These are phyloP conservation scores for Gandaritis pyraliata DNA, from an alignment of 2,888 invertebrate genomes.

Conservation along the genomic window DNA sequence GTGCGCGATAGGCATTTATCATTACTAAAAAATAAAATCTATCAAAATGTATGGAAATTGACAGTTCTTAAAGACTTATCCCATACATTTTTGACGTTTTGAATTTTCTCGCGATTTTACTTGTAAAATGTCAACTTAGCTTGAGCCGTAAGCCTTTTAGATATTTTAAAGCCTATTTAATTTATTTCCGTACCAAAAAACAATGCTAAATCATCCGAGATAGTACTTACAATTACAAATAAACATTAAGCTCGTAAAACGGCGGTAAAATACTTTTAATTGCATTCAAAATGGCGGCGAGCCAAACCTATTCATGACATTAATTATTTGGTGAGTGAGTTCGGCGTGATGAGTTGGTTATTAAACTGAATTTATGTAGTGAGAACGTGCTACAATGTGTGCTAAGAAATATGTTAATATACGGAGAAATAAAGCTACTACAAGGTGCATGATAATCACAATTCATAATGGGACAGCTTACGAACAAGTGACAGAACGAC, in stretches of 20 bases:
- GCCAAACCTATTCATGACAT: conserved; percentile 47
- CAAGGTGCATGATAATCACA: no score
- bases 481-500: no score
- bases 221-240: conserved; percentile 27
- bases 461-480: no score
- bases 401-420: not conserved
- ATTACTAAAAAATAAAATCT: no score
- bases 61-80: no score
- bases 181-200: conserved; percentile 16
- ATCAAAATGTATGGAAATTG: no score
- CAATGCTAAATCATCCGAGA: not conserved
- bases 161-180: no score
- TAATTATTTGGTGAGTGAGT: conserved; percentile 51
- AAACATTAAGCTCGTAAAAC: conserved; percentile 37
- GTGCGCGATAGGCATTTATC: no score
- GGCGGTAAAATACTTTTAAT: conserved; percentile 51
- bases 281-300: conserved; percentile 50
- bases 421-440: not conserved
- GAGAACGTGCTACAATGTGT: conserved; percentile 19
- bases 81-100: no score
- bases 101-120: no score
- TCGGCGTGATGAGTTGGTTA: conserved; percentile 44
- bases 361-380: conserved; percentile 52
- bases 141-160: not conserved
- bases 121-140: not conserved